Evolutionary conservation across 53 echinoderm and acorn worm species (phyloP).

Genomic region (Crossaster papposus): DNA sequence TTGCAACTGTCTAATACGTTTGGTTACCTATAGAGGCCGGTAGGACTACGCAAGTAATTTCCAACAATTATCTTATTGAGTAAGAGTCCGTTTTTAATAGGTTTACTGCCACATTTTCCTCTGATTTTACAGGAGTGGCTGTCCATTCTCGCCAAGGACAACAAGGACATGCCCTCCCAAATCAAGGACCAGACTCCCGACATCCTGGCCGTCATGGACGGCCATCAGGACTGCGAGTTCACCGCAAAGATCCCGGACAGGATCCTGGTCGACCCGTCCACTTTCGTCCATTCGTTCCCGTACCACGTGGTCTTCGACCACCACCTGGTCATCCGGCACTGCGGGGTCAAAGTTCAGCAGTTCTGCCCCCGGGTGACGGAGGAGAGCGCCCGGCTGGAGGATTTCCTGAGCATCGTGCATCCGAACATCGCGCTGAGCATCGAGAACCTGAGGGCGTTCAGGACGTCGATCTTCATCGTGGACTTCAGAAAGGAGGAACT

Average conservation of each 20-base stretch:
- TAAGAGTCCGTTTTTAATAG: too few relatives aligned
- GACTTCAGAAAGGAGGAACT: conserved; percentile 67
- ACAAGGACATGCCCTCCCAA: neutral
- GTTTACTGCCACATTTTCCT: neutral
- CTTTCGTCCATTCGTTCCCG: conserved; percentile 81
- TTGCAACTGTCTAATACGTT: too few relatives aligned
- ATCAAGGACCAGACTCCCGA: conserved; percentile 20
- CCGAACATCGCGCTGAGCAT: conserved; percentile 75
- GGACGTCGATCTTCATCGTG: conserved; percentile 86
- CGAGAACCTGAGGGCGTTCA: conserved; percentile 70
- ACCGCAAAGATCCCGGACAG: conserved; percentile 59
- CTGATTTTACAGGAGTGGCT: conserved; percentile 72
- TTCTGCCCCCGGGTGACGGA: conserved; percentile 67
- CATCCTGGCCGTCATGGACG: conserved; percentile 1
- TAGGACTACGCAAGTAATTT: too few relatives aligned
- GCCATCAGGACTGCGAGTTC: conserved; percentile 42
- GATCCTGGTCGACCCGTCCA: conserved; percentile 70
- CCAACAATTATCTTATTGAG: too few relatives aligned
- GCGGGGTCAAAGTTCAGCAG: conserved; percentile 75
- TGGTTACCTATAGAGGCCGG: too few relatives aligned
- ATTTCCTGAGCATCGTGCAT: conserved; percentile 74
- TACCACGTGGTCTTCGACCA: conserved; percentile 89
- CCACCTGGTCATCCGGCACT: conserved; percentile 68
- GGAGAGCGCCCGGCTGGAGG: conserved; percentile 65
- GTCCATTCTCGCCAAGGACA: conserved; percentile 55